These are phyloP conservation scores for Netelia inedita DNA, from an alignment of 2,888 invertebrate species.

Conservation along the genomic window DNA sequence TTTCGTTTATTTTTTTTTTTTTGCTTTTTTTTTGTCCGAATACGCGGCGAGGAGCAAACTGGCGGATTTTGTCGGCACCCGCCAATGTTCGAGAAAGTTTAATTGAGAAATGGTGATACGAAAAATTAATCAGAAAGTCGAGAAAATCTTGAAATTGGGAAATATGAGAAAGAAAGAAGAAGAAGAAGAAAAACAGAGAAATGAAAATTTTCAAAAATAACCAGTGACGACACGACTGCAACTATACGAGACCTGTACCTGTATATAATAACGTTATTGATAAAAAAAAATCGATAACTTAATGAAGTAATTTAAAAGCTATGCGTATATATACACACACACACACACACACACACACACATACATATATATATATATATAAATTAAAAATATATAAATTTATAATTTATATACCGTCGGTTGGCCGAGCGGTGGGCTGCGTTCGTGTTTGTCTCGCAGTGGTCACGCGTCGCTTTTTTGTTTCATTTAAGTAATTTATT, in stretches of 20 bases:
- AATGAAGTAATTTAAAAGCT: conserved; percentile 71
- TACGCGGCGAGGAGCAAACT: conserved; percentile 70
- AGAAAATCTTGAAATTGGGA: conserved; percentile 26
- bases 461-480: conserved; percentile 66
- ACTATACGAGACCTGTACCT: conserved; percentile 86
- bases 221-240: conserved; percentile 85
- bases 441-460: conserved; percentile 74
- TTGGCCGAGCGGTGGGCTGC: conserved; percentile 80
- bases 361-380: conserved; percentile 57
- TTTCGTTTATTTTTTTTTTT: conserved; percentile 33
- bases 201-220: conserved; percentile 68
- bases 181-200: conserved; percentile 39
- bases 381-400: conserved; percentile 39
- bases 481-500: conserved; percentile 74
- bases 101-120: conserved; percentile 24
- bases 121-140: conserved; percentile 26
- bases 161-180: conserved; percentile 15
- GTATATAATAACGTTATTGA: conserved; percentile 84
- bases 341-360: conserved; percentile 15
- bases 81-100: conserved; percentile 75
- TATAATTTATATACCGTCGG: conserved; percentile 68
- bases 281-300: conserved; percentile 79
- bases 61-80: conserved; percentile 84
- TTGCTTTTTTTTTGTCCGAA: conserved; percentile 23
- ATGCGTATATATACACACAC: conserved; percentile 46